phyloP scores from a whole-genome alignment of 2,797 vertebrate species.

The Tympanoctomys barrerae region DNA sequence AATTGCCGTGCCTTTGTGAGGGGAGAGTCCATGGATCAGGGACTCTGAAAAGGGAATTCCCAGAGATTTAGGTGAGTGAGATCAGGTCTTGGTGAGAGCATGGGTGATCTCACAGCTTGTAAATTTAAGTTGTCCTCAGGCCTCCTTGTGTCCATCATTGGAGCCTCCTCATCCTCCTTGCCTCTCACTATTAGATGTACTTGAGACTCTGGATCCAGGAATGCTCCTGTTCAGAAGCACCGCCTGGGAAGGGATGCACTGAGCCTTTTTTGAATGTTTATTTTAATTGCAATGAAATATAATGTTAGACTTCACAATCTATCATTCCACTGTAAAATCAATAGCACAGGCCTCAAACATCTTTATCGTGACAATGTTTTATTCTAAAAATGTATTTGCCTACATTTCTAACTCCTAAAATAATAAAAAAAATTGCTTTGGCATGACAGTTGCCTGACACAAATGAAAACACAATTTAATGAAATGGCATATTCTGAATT shows the following conservation, averaged over 20 bases:
- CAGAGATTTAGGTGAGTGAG: background rate
- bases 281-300: constrained; percentile 65
- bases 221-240: background rate
- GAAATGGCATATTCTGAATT: constrained; percentile 72
- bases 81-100: background rate
- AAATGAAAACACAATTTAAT: constrained; percentile 75
- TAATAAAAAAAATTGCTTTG: constrained; percentile 59
- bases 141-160: background rate
- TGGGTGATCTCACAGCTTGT: background rate
- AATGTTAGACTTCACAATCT: constrained; percentile 41
- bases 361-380: constrained; percentile 53
- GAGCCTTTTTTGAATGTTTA: constrained; percentile 6
- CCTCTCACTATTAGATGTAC: background rate
- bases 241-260: background rate
- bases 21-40: background rate
- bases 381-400: constrained; percentile 67
- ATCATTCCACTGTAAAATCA: constrained; percentile 47
- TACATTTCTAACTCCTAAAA: constrained; percentile 50
- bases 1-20: background rate
- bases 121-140: background rate
- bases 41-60: background rate
- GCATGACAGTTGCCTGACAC: constrained; percentile 53
- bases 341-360: constrained; percentile 42
- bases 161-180: background rate
- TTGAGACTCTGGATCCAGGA: background rate